Evolutionary conservation across 2,113 vertebrate species (phyloP).

Genomic region (Serilophus lunatus): DNA sequence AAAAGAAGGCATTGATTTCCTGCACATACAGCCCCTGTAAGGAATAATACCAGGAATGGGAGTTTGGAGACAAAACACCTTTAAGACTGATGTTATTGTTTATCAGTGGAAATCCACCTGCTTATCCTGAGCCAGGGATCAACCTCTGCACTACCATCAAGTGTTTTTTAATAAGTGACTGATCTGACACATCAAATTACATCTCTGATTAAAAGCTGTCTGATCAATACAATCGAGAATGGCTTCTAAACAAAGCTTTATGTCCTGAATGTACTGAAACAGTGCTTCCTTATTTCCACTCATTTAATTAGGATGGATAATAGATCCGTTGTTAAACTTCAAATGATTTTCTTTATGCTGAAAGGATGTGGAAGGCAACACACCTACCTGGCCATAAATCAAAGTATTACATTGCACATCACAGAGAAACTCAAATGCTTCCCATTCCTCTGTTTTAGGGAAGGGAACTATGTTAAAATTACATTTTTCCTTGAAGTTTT

Average conservation of each 20-base stretch:
- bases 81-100: background rate
- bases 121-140: background rate
- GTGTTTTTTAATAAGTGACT: background rate
- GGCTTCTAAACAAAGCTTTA: conserved; percentile 1
- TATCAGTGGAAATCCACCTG: background rate
- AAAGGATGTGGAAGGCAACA: background rate
- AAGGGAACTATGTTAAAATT: background rate
- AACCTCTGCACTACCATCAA: background rate
- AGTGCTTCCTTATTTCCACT: background rate
- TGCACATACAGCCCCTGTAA: background rate
- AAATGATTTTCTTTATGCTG: background rate
- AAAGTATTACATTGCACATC: background rate
- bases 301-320: conserved; percentile 44
- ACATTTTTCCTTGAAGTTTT: background rate
- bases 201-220: conserved; percentile 17
- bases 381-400: background rate
- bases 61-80: background rate
- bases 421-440: background rate
- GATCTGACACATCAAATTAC: conserved; percentile 16
- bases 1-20: background rate
- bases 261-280: background rate
- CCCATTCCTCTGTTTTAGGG: background rate
- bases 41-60: background rate
- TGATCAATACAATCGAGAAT: conserved; percentile 13
- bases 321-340: background rate